Base-by-base conservation (phyloP, 2,113 vertebrate genomes). In the Neodon shergylaensis region DNA sequence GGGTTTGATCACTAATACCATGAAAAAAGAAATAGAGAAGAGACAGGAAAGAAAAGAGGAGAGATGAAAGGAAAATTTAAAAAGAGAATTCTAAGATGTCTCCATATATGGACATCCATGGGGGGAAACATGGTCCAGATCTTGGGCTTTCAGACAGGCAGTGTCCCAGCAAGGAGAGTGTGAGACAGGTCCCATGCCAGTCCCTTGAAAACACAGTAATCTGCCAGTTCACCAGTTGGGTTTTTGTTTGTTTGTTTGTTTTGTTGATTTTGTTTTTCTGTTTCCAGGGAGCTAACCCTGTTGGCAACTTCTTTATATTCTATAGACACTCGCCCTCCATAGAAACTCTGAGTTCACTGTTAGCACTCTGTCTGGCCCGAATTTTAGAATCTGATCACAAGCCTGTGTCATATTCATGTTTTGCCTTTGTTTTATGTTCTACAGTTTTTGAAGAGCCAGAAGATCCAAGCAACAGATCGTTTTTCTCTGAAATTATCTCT, bases 401-500 rank as follows among this genome's bases (percentile, higher is more conserved):
- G 52, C 9, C 44, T n/a, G 52, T 22, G 2, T 61, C 94, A 3
- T 74, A 52, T 95, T 95, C 17, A 58, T 42, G 0, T 78, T 74
- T 97, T 95, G 66, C 58, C 90, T 96, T 92, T 65, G 3, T 81
- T 61, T 97, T 96, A 87, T 94, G 28, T 88, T 49, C 70, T n/a
- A 0, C 96, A 99, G 99, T 99, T 98, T 99, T 99, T 87, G 99
- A 99, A 96, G 99, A 99, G 98, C 99, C 99, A 0, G 99, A 99
- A 97, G 99, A 99, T 97, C 99, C 99, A 6, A 99, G 99, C 98
- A 99, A 99, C 92, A 98, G 99, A 49, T 99, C 99, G 0, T 99
- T 99, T 97, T 99, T 99, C 98, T 99, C 99, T 1, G 99, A 99
- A 98, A 99, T 99, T 97, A 99, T 99, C 98, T 99, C 99, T 96